phyloP scores from a whole-genome alignment of 1,140 invertebrate species.

The Bombyx mori region ASM3026992v2 NC_085118.1:5954501-5955000 shows the following conservation, averaged over 20 bases:
- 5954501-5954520: no score
- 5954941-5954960: no score
- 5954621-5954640: not conserved
- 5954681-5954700: conserved; percentile 25
- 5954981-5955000: no score
- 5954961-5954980: no score
- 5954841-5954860: conserved; percentile 17
- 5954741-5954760: conserved; percentile 32
- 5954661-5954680: conserved; percentile 31
- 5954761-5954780: conserved; percentile 33
- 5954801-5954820: conserved; percentile 52
- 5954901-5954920: no score
- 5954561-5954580: no score
- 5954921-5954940: no score
- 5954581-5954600: no score
- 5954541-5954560: no score
- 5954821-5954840: conserved; percentile 25
- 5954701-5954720: conserved; percentile 48
- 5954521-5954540: no score
- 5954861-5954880: conserved; percentile 5
- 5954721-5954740: conserved; percentile 48
- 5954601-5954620: no score
- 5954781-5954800: conserved; percentile 11
- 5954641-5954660: conserved; percentile 2
- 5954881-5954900: not conserved